Evolutionary conservation across 2,797 vertebrate species (phyloP).

Genomic region (Cossypha polioptera): DNA sequence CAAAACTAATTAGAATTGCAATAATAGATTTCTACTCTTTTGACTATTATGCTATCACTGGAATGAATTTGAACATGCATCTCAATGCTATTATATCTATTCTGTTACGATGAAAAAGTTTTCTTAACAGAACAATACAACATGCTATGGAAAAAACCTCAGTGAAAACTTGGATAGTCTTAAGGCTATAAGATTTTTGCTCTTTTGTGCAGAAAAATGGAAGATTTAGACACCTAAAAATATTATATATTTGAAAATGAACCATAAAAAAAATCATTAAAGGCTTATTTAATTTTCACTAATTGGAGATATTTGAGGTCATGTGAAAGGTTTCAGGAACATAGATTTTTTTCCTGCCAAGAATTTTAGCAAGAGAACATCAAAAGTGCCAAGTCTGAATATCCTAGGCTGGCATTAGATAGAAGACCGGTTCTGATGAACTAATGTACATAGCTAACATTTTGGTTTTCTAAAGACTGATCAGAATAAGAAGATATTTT

Average conservation of each 20-base stretch:
- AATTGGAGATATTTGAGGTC: background rate
- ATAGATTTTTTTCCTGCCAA: background rate
- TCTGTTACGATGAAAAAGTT: background rate
- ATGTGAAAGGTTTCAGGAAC: background rate
- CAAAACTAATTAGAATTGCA: background rate
- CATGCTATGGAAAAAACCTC: background rate
- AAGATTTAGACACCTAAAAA: background rate
- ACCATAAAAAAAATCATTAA: background rate
- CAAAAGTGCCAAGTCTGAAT: background rate
- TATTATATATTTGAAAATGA: background rate
- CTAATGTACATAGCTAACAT: background rate
- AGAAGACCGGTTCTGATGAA: background rate
- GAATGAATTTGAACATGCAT: background rate
- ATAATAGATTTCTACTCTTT: background rate
- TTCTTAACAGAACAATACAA: background rate
- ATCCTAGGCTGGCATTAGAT: background rate
- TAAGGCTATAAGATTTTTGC: fast-evolving
- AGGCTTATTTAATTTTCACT: background rate
- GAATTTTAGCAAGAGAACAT: background rate
- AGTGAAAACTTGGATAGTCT: background rate
- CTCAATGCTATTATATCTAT: background rate
- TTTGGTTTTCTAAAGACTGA: background rate
- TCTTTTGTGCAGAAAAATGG: background rate
- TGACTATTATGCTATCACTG: background rate
- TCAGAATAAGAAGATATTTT: background rate